Evolutionary conservation across 2,113 vertebrate genomes (phyloP).

Genomic region (Cephalopterus ornatus): DNA sequence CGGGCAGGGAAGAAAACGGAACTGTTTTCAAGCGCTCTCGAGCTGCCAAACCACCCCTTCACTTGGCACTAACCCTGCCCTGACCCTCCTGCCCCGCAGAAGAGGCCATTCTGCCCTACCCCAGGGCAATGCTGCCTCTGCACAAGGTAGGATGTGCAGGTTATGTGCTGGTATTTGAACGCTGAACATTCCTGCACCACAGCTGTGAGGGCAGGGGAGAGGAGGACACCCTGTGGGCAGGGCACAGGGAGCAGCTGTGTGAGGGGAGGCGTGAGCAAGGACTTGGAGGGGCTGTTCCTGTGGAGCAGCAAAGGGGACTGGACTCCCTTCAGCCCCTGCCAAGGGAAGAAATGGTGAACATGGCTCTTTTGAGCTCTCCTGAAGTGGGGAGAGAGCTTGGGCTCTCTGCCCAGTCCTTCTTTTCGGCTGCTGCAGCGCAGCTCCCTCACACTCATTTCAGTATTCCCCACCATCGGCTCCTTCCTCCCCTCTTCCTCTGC

Average conservation of each 20-base stretch:
- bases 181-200: background rate
- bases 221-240: background rate
- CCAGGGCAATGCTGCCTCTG: fast-evolving
- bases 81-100: background rate
- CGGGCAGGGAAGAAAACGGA: background rate
- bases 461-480: background rate
- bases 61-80: background rate
- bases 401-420: background rate
- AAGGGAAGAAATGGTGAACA: background rate
- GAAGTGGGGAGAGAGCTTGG: background rate
- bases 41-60: background rate
- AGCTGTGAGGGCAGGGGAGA: background rate
- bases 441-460: background rate
- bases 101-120: background rate
- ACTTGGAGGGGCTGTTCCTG: background rate
- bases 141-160: fast-evolving
- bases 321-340: background rate
- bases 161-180: fast-evolving
- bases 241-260: background rate
- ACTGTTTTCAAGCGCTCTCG: background rate
- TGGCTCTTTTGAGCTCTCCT: background rate
- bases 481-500: background rate
- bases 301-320: fast-evolving
- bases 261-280: background rate
- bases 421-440: background rate